Percentiles rank a stretch among this genome's conserved stretches.
phyloP scores from a whole-genome alignment of 2,888 invertebrate genomes.

The Quadroppia sp. region DNA sequence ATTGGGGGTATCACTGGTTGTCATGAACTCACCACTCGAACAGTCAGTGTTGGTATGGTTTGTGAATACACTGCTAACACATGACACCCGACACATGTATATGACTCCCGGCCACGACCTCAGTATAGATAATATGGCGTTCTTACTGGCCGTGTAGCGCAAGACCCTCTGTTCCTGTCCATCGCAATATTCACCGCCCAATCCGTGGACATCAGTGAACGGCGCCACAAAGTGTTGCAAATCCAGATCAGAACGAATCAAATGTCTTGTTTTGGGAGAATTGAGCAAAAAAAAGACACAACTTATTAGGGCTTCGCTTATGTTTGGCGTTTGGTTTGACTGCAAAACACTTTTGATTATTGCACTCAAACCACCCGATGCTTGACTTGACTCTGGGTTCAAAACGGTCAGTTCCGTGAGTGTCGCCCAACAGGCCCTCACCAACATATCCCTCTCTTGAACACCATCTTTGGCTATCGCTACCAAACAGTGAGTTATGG shows the following conservation, averaged over 20 bases:
- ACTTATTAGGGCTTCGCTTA: conserved; percentile 74
- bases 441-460: conserved; percentile 74
- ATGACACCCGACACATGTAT: conserved; percentile 51
- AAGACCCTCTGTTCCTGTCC: conserved; percentile 65
- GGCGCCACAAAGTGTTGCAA: conserved; percentile 84
- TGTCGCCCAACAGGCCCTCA: conserved; percentile 78
- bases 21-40: background rate
- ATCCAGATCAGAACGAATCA: conserved; percentile 66
- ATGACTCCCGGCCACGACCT: conserved; percentile 73
- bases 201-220: conserved; percentile 80
- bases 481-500: conserved; percentile 72
- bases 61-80: background rate
- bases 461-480: conserved; percentile 71
- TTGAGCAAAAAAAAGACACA: conserved; percentile 79
- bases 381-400: conserved; percentile 75
- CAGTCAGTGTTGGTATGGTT: background rate
- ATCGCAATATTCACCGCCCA: conserved; percentile 35
- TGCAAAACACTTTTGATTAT: conserved; percentile 68
- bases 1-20: conserved; percentile 47
- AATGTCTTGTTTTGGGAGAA: conserved; percentile 71
- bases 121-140: conserved; percentile 69
- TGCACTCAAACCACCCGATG: conserved; percentile 64
- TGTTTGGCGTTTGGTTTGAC: conserved; percentile 37
- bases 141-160: conserved; percentile 75
- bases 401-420: conserved; percentile 81